Evolutionary conservation across 1,140 invertebrate species (phyloP), one percentile per base, ranked within the genome.

Genomic region (Aethina tumida): DNA sequence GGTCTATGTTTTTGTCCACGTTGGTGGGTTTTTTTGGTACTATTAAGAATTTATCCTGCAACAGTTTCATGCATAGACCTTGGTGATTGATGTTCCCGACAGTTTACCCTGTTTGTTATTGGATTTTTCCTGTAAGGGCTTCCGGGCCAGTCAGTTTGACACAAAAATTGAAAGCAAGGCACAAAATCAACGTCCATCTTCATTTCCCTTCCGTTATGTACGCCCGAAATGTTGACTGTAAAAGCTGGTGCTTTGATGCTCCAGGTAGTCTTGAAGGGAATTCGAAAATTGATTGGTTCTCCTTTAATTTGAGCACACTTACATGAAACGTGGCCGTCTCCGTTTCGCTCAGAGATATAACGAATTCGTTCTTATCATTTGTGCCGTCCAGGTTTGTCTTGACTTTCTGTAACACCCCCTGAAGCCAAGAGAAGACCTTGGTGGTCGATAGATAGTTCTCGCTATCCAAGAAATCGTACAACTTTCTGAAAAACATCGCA

Each of bases 221-320:
- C 19, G 5, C 44, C 43, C 7, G 32, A 41, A 12, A 60, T 31
- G 33, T 50, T 43, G 7, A 59, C 22, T 0, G 56, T 60, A n/a
- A 59, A 49, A 27, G 59, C 59, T 10, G 59, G 59, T 5, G 45
- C 50, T n/a, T n/a, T n/a, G n/a, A n/a, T n/a, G n/a, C n/a, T n/a
- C n/a, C n/a, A n/a, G n/a, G n/a, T 38, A 26, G 9, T 26, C 26
- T 7, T 4, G 16, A 18, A 14, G 9, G 13, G 30, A 38, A 10
- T 16, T 38, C 19, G 30, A 38, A 10, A 19, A 38, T 4, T 25
- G 35, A 3, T 18, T 15, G 10, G 28, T 27, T 3, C 19, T 24
- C 15, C 30, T 16, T 9, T 14, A 13, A 6, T 38, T 29, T 5
- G 15, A n/a, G 9, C n/a, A n/a, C n/a, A 43, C 27, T 24, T 31